Evolutionary conservation across 2,888 invertebrate species (phyloP), one percentile per base, ranked within the genome.

Genomic region (Pyrocoelia pectoralis): DNA sequence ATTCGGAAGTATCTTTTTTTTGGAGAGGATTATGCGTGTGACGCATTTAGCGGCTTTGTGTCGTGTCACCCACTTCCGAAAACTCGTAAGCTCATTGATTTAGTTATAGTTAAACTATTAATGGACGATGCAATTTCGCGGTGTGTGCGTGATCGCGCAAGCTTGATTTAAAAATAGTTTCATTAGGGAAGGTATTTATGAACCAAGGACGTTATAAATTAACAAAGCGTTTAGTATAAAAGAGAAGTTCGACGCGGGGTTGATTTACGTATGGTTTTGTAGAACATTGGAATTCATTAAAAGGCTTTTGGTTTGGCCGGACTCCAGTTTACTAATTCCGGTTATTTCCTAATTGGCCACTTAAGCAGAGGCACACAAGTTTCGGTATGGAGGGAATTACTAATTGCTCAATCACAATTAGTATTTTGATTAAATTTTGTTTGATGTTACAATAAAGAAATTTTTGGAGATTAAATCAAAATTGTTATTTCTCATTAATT

Each of bases 251-350:
- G 59, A 60, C 55, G 49, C 15, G 46, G 50, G 51, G 38, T 50
- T 61, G 43, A 61, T 55, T 61, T 55, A 61, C 55, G 51, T 41
- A 40, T 43, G 56, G 50, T n/a, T n/a, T 48, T 28, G 43, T 56
- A 28, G 55, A 48, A 56, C 55, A 61, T 61, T 24, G 56, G 56
- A 50, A 56, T 38, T 56, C 61, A 61, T 61, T 56, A 56, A 61
- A 61, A 61, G 51, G 28, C 50, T 56, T 40, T 29, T 43, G 57
- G 61, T 50, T 51, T 56, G 52, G 55, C 61, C 29, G 17, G 24
- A 48, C n/a, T 61, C 61, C 50, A 61, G 55, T 61, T 61, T 61
- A 43, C 61, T 61, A 59, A 59, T 59, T 53, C 46, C n/a, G 33
- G 59, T 53, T 59, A 59, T 59, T 59, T 48, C 46, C 59, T 59